Evolutionary conservation across 2,888 invertebrate species (phyloP).

Genomic region (Pteria penguin): DNA sequence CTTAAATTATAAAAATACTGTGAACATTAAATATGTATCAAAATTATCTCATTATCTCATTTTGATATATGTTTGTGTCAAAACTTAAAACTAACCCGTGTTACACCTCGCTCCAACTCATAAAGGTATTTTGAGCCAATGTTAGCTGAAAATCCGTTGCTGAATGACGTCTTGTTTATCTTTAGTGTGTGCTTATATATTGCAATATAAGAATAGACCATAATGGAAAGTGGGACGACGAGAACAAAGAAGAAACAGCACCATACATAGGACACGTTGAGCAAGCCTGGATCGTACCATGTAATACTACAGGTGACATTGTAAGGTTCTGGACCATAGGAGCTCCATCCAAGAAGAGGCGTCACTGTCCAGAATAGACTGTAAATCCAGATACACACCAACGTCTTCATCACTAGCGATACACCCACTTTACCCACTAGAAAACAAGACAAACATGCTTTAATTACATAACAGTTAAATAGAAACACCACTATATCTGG

Average conservation of each 20-base stretch:
- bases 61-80: too few relatives aligned
- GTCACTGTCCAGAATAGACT: constrained; percentile 22
- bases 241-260: neutral
- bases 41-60: too few relatives aligned
- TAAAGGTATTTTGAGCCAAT: constrained; percentile 1
- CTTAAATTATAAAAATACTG: too few relatives aligned
- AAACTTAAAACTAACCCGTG: constrained; percentile 2
- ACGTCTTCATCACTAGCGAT: neutral
- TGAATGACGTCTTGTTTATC: neutral
- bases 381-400: constrained; percentile 22
- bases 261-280: neutral
- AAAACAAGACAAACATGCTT: too few relatives aligned
- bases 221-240: constrained; percentile 5
- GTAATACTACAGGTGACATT: constrained; percentile 15
- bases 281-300: neutral
- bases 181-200: neutral
- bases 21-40: too few relatives aligned
- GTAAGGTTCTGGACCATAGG: constrained; percentile 10
- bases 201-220: constrained; percentile 12
- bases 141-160: neutral
- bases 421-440: neutral
- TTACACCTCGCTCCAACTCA: constrained; percentile 5
- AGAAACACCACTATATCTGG: too few relatives aligned
- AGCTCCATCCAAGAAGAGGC: constrained; percentile 22
- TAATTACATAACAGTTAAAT: too few relatives aligned